phyloP scores from a whole-genome alignment of 2,888 invertebrate species.

The Perdita meconis region DNA sequence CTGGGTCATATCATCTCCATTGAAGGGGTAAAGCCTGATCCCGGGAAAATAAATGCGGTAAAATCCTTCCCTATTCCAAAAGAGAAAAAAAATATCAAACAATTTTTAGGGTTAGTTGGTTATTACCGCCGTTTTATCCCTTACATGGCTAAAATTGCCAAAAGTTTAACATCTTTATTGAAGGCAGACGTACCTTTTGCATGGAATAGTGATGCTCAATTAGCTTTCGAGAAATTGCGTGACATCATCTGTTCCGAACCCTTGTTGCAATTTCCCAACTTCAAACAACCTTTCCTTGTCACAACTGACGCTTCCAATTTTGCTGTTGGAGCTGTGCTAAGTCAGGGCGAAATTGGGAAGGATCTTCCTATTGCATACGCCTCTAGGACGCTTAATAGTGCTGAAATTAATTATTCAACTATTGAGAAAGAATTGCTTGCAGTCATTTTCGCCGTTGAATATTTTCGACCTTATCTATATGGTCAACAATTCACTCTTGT shows the following conservation, averaged over 20 bases:
- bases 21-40: neutral
- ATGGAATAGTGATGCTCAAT: neutral
- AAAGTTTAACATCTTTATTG: neutral
- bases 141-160: neutral
- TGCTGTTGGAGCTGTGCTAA: conserved; percentile 3
- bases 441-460: neutral
- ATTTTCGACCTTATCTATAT: neutral
- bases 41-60: neutral
- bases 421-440: conserved; percentile 1
- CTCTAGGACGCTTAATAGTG: neutral
- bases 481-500: neutral
- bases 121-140: neutral
- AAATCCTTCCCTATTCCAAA: neutral
- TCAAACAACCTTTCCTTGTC: neutral
- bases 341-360: neutral
- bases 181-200: neutral
- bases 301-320: neutral
- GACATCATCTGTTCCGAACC: neutral
- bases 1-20: neutral
- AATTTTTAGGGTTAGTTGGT: neutral
- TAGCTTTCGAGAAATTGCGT: neutral
- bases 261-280: neutral
- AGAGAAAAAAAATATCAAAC: neutral
- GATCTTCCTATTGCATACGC: neutral
- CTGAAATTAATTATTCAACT: neutral